These are phyloP conservation scores for Coendou prehensilis DNA, from an alignment of 2,797 vertebrate genomes.

Conservation along the genomic window DNA sequence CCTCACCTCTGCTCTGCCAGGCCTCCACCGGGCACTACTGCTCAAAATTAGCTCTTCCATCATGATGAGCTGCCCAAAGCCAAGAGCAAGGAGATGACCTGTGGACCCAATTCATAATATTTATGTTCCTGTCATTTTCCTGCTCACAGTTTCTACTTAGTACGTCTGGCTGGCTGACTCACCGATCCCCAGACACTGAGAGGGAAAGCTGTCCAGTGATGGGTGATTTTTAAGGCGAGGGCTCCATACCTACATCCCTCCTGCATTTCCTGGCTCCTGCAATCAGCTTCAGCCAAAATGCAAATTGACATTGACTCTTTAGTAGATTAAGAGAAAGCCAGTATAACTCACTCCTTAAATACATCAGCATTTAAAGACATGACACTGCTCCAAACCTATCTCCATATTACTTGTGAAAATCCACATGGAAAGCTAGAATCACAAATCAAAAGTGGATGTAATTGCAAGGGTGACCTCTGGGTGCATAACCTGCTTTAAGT, in stretches of 20 bases:
- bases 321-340: background rate
- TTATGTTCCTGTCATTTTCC: slow-evolving; percentile 50
- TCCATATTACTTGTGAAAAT: slow-evolving; percentile 5
- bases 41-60: slow-evolving; percentile 75
- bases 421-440: slow-evolving; percentile 29
- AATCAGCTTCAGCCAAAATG: background rate
- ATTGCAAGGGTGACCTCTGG: background rate
- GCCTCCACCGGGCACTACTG: background rate
- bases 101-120: slow-evolving; percentile 53
- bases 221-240: background rate
- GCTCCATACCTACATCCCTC: background rate
- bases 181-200: background rate
- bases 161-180: background rate
- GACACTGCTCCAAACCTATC: slow-evolving; percentile 34
- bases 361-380: background rate
- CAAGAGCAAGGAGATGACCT: slow-evolving; percentile 60
- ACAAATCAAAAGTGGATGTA: background rate
- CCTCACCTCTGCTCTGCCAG: background rate
- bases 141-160: slow-evolving; percentile 17
- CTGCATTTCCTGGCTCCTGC: background rate
- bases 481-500: background rate
- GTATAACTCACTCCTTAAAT: background rate
- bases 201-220: background rate
- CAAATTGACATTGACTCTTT: background rate
- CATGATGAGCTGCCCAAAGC: background rate